These are phyloP conservation scores for Ophioderma brevispina DNA, from an alignment of 35 echinoderm and acorn worm species.

Conservation along the genomic window DNA sequence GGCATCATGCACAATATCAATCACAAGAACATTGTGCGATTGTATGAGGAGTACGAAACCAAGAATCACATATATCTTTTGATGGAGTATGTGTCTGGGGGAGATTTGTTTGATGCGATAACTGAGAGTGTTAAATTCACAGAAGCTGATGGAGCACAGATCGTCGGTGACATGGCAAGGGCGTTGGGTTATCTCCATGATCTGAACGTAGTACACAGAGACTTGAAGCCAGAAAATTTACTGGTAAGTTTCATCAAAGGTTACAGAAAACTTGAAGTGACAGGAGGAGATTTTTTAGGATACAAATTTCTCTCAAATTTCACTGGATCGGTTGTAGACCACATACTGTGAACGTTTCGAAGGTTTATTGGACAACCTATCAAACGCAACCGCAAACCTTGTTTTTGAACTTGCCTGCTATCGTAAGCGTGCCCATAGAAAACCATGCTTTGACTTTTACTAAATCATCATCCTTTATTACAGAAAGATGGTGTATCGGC, in stretches of 20 bases:
- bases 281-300: too few species aligned
- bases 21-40: conserved; percentile 90
- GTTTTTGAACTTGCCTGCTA: too few species aligned
- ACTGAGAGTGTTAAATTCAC: conserved; percentile 99
- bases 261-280: too few species aligned
- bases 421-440: too few species aligned
- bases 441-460: neutral
- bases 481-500: neutral
- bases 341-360: too few species aligned
- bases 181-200: conserved; percentile 82
- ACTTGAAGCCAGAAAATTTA: conserved; percentile 97
- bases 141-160: conserved; percentile 86
- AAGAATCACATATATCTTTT: conserved; percentile 85
- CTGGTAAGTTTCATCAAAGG: conserved; percentile 71
- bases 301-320: too few species aligned
- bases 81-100: conserved; percentile 95
- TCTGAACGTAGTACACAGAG: conserved; percentile 89
- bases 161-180: conserved; percentile 84
- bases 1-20: conserved; percentile 89
- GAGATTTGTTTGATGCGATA: conserved; percentile 97
- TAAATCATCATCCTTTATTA: neutral
- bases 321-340: too few species aligned
- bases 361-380: too few species aligned
- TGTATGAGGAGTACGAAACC: conserved; percentile 95
- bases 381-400: too few species aligned